Conservation (phyloP, 2,888 invertebrate species). For the Hypena proboscidalis region DNA sequence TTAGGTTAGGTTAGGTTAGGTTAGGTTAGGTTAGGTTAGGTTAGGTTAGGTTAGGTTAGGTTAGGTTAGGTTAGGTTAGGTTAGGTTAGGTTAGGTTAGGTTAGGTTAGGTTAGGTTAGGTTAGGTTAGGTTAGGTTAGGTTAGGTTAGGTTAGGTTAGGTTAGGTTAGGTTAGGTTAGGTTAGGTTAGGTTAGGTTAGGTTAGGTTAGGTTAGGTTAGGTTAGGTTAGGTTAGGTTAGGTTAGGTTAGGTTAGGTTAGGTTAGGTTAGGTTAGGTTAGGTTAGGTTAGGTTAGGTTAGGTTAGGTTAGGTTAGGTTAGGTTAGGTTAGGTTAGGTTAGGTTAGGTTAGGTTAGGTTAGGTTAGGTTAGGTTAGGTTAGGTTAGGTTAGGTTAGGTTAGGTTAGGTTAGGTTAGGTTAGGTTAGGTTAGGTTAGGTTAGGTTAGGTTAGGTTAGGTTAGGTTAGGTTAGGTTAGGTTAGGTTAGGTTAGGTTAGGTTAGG, state of each 20-base stretch:
- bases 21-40: slow-evolving; percentile 34
- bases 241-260: slow-evolving; percentile 26
- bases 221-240: slow-evolving; percentile 34
- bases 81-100: slow-evolving; percentile 20
- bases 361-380: slow-evolving; percentile 34
- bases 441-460: slow-evolving; percentile 33
- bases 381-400: slow-evolving; percentile 33
- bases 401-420: slow-evolving; percentile 31
- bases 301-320: slow-evolving; percentile 33
- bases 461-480: slow-evolving; percentile 34
- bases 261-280: slow-evolving; percentile 24
- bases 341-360: slow-evolving; percentile 21
- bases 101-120: slow-evolving; percentile 33
- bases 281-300: slow-evolving; percentile 34
- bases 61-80: slow-evolving; percentile 31
- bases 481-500: slow-evolving; percentile 34
- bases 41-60: slow-evolving; percentile 33
- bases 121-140: slow-evolving; percentile 34
- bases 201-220: slow-evolving; percentile 34
- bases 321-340: slow-evolving; percentile 29
- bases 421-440: slow-evolving; percentile 20
- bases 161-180: slow-evolving; percentile 23
- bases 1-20: slow-evolving; percentile 21
- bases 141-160: slow-evolving; percentile 34
- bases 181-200: slow-evolving; percentile 28